Percentiles rank a stretch among this genome's conserved stretches.
Conservation (phyloP, 2,797 vertebrate genomes). For the Taeniopygia guttata region DNA sequence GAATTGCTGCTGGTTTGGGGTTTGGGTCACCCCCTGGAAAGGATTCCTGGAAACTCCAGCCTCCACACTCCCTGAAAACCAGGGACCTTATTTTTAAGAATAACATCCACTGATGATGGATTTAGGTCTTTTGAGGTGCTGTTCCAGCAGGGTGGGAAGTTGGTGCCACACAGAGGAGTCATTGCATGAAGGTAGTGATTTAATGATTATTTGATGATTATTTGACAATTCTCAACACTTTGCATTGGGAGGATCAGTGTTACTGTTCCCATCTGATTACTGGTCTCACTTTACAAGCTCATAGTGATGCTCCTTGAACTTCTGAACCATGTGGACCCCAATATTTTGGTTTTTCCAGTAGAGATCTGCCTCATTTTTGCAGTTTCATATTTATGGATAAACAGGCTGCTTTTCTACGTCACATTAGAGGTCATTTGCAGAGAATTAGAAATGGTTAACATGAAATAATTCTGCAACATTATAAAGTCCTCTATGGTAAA, state of each 20-base stretch:
- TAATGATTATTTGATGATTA: neutral
- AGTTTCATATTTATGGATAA: neutral
- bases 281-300: neutral
- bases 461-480: neutral
- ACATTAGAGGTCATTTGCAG: rapidly evolving
- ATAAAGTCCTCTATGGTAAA: neutral
- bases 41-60: neutral
- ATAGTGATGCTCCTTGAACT: neutral
- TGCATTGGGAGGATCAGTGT: neutral
- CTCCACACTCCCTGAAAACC: rapidly evolving
- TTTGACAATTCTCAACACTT: neutral
- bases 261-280: rapidly evolving
- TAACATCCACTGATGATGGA: neutral
- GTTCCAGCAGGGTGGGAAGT: neutral
- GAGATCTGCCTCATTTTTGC: neutral
- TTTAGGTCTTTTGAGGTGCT: neutral
- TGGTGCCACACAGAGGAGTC: neutral
- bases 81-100: neutral
- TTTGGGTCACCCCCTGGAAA: neutral
- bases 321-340: neutral
- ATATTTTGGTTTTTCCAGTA: neutral
- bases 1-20: neutral
- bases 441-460: neutral
- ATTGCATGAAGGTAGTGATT: rapidly evolving
- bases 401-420: neutral